A percentile compares a stretch with the other conserved stretches of the same genome.
Conservation (phyloP, 2,797 vertebrate species). For the Alca torda region DNA sequence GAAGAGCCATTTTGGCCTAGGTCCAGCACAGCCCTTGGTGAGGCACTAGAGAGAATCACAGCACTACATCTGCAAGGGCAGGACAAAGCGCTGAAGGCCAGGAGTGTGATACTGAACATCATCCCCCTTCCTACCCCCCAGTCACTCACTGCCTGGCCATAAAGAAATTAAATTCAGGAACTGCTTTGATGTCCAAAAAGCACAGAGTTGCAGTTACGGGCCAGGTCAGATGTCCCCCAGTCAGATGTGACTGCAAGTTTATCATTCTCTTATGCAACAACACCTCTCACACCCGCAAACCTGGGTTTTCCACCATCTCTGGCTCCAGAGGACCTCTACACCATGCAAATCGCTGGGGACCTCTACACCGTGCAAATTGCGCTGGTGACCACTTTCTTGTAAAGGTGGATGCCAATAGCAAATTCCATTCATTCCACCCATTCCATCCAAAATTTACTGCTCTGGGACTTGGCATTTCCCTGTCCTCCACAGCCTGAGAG, state of each 20-base stretch:
- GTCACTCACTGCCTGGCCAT: not conserved
- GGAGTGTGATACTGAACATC: not conserved
- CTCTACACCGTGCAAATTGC: not conserved
- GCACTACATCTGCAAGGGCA: not conserved
- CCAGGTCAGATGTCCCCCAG: accelerated
- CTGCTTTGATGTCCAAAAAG: not conserved
- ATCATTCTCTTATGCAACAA: accelerated
- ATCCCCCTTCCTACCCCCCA: accelerated
- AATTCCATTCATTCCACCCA: not conserved
- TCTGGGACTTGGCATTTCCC: not conserved
- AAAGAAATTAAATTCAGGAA: not conserved
- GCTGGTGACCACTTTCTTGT: not conserved
- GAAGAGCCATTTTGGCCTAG: not conserved
- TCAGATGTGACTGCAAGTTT: accelerated
- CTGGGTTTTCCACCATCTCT: not conserved
- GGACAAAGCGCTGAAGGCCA: not conserved
- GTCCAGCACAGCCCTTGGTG: not conserved
- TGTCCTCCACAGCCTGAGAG: no score
- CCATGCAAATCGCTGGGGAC: not conserved
- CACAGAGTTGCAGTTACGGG: not conserved
- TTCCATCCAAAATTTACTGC: not conserved
- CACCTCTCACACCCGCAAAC: not conserved
- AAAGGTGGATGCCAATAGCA: not conserved
- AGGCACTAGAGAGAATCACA: not conserved
- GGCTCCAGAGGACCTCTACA: not conserved